Evolutionary conservation across 2,888 invertebrate species (phyloP).

Genomic region (Melanotus villosus): DNA sequence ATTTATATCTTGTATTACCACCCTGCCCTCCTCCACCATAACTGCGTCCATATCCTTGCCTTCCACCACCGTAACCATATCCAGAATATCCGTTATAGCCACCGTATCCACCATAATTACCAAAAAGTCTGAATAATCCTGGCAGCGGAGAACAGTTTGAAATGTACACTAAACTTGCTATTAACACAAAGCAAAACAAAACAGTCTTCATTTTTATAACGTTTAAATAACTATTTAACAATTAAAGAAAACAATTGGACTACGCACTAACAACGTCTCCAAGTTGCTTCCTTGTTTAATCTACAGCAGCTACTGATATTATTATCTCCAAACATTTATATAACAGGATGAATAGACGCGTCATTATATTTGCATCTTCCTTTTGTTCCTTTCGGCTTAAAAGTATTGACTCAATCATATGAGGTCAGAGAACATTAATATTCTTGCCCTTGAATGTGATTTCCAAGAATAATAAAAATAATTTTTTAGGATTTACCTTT

Average conservation of each 20-base stretch:
- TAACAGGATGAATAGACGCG: neutral
- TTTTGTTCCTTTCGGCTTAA: neutral
- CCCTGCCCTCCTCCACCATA: slow-evolving; percentile 51
- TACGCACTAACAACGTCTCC: slow-evolving; percentile 1
- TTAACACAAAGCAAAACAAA: neutral
- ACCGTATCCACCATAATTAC: slow-evolving; percentile 33
- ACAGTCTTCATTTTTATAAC: neutral
- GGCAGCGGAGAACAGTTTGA: neutral
- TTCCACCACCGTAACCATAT: slow-evolving; percentile 62
- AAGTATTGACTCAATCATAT: neutral
- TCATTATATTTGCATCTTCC: slow-evolving; percentile 19
- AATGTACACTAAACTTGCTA: neutral
- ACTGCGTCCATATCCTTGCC: slow-evolving; percentile 33
- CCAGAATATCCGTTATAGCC: slow-evolving; percentile 23
- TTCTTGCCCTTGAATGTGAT: neutral
- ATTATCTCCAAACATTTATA: slow-evolving; percentile 24
- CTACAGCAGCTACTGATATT: slow-evolving; percentile 18
- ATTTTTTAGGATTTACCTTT: too few relatives aligned
- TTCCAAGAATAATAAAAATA: neutral
- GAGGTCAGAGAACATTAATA: neutral
- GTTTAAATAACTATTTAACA: too few relatives aligned
- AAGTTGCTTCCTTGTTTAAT: neutral
- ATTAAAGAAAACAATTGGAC: too few relatives aligned
- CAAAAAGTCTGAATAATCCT: neutral
- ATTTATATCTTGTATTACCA: slow-evolving; percentile 75